A percentile compares a stretch with the other conserved stretches of the same genome.
Evolutionary conservation across 2,888 invertebrate species (phyloP).

Genomic region (Kuschelorhynchus macadamiae): DNA sequence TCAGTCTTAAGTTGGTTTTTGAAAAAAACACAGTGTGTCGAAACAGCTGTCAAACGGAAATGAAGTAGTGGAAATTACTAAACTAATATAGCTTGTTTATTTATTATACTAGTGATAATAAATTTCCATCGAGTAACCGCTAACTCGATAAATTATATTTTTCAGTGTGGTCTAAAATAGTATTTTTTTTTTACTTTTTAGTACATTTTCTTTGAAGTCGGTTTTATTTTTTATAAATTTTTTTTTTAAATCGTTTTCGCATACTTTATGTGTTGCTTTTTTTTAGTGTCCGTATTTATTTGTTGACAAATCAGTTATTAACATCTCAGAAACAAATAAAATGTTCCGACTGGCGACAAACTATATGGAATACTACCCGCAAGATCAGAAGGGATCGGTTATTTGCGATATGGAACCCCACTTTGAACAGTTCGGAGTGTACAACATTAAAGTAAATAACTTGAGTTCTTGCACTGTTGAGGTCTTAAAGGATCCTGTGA

Average conservation of each 20-base stretch:
- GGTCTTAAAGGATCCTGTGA: conserved; percentile 56
- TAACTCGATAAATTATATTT: too few relatives aligned
- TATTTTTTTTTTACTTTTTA: conserved; percentile 1
- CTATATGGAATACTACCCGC: conserved; percentile 52
- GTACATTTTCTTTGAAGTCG: too few relatives aligned
- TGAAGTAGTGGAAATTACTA: too few relatives aligned
- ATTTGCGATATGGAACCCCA: conserved; percentile 54
- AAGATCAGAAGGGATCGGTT: conserved; percentile 46
- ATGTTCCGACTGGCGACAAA: conserved; percentile 52
- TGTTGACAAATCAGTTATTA: conserved; percentile 34
- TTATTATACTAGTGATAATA: too few relatives aligned
- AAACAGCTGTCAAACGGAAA: too few relatives aligned
- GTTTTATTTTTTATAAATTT: too few relatives aligned
- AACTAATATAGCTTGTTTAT: too few relatives aligned
- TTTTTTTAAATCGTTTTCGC: too few relatives aligned
- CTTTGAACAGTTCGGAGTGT: conserved; percentile 60
- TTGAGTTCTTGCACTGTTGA: conserved; percentile 50
- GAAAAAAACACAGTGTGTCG: too few relatives aligned
- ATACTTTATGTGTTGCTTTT: too few relatives aligned
- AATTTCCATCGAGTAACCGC: too few relatives aligned
- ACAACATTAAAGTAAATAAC: conserved; percentile 53
- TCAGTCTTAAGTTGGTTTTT: too few relatives aligned
- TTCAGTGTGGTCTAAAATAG: not conserved
- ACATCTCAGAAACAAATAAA: conserved; percentile 48
- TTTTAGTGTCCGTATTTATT: conserved; percentile 51